Evolutionary conservation across 1,140 invertebrate genomes (phyloP), one percentile per base, ranked within the genome.

Genomic region (Arion vulgaris): DNA sequence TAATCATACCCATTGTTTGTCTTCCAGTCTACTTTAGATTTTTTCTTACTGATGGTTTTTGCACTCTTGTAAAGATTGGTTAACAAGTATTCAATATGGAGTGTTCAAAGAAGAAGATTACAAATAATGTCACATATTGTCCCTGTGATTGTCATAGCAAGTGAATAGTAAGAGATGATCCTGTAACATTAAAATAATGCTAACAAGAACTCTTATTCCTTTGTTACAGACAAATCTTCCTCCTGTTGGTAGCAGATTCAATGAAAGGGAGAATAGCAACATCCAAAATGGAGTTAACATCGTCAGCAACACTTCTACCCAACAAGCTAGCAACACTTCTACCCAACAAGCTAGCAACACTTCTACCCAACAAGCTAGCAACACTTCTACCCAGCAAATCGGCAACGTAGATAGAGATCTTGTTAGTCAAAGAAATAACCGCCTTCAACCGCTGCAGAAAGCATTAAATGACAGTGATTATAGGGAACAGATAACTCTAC

Each of bases 401-500:
- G 26, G 26, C n/a, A 36, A 36, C 4, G 26, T 32, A 11, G 17
- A 71, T 71, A 13, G 2, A 4, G 68, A 15, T 34, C 13, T 23
- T 41, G 19, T 9, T 7, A 4, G 23, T 9, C 71, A 39, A 13
- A 78, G 53, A 15, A 57, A 57, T 15, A 23, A 38, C 34, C 2
- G 9, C 2, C 74, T 77, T 19, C 76, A 53, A 23, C 62, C 76
- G 0, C 34, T 78, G 4, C 28, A 38, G 26, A 9, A 28, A 38
- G 32, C 51, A 38, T n/a, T 78, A 17, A 51, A 15, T 34, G 76
- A 41, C n/a, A 53, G 45, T 4, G 13, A 15, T 34, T 5, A 39
- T 28, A 26, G 39, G 36, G 57, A 34, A 23, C 2, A 78, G 34
- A 53, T 34, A 19, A 62, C 57, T 78, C 76, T 78, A n/a, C 76